Evolutionary conservation across 35 echinoderm and acorn worm genomes (phyloP).

Genomic region (Ophioderma brevispina): DNA sequence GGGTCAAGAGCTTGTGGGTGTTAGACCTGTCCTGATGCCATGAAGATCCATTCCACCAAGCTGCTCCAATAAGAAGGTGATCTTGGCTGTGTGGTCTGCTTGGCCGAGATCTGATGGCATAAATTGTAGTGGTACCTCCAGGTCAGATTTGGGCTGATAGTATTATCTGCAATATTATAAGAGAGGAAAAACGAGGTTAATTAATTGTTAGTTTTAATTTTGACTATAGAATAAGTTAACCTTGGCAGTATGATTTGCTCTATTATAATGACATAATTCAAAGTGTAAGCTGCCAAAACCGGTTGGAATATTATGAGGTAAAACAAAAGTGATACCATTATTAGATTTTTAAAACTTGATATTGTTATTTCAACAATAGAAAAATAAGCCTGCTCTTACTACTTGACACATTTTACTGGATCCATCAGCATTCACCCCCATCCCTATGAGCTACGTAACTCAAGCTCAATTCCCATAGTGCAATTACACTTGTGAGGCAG

Average conservation of each 20-base stretch:
- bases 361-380: too few relatives aligned
- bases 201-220: not conserved
- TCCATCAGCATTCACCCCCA: too few relatives aligned
- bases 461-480: too few relatives aligned
- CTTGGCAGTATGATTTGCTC: too few relatives aligned
- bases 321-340: too few relatives aligned
- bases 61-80: constrained; percentile 87
- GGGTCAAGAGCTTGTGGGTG: constrained; percentile 81
- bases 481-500: too few relatives aligned
- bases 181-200: not conserved
- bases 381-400: too few relatives aligned
- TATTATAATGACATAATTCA: not conserved
- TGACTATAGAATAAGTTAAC: not conserved
- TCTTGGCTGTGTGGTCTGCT: constrained; percentile 76
- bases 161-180: constrained; percentile 50
- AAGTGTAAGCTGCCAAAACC: too few relatives aligned
- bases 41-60: constrained; percentile 95
- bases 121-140: constrained; percentile 84
- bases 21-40: constrained; percentile 79
- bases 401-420: too few relatives aligned
- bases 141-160: constrained; percentile 81
- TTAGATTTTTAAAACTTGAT: too few relatives aligned
- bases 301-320: too few relatives aligned
- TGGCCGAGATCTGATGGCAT: constrained; percentile 92
- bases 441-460: too few relatives aligned